Base-by-base conservation (phyloP, 2,113 vertebrate genomes). In the Rhabdomys dilectus region DNA sequence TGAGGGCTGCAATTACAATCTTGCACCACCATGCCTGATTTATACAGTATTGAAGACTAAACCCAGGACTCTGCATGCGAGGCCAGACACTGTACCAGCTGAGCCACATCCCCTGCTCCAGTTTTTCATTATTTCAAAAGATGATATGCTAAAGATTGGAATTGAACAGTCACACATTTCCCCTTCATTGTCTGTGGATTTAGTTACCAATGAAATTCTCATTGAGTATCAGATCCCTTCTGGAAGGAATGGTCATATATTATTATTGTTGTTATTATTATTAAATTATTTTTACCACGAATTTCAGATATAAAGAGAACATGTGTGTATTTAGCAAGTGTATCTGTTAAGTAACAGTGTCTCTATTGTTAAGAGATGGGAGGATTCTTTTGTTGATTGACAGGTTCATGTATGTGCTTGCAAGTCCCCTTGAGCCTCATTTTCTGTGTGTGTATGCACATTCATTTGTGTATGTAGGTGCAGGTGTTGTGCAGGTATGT, bases 91-190 rank as follows among this genome's bases (percentile, higher is more conserved):
- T 48, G 45, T 70, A 36, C 85, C 31, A n/a, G 24, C 42, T 24
- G 42, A 68, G 42, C 84, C 45, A 34, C 19, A 68, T 0, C 19
- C 31, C 39, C 42, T 48, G 42, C 5, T 7, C 31, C 72, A 26
- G 29, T 53, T 91, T 89, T 91, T 87, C 29, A 19, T 66, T 81
- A 7, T 89, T 85, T 90, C 24, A 85, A 72, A 96, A 95, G 45
- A 36, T 78, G 82, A 29, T 31, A n/a, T 22, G 16, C 68, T 64
- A n/a, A 88, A 81, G 68, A 86, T 82, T 93, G 11, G 12, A 60
- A 66, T 92, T 22, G 24, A 91, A 48, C 53, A 48, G 42, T 86
- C 72, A 91, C 42, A 92, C 7, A 51, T 64, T 62, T 78, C 36
- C 6, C 16, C 4, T 42, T 26, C 5, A 4, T 64, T 88, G 88